Evolutionary conservation across 30 jellyfish, hydroid and myxozoan species (phyloP).

Genomic region (Hydractinia echinata): DNA sequence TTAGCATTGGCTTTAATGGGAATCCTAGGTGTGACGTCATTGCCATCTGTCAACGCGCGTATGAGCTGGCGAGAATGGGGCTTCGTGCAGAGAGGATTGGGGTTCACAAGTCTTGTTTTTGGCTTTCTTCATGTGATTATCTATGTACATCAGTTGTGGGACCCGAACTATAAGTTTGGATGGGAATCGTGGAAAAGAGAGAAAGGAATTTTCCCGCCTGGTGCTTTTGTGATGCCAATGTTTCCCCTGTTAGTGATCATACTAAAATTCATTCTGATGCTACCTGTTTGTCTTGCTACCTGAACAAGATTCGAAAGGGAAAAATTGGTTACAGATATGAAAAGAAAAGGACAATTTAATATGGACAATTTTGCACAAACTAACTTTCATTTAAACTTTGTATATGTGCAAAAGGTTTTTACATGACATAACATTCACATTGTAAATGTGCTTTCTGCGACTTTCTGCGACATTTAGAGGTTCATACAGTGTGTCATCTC

Average conservation of each 20-base stretch:
- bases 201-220: conserved; percentile 46
- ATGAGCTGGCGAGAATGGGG: conserved; percentile 94
- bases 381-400: no score
- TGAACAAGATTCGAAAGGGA: conserved; percentile 53
- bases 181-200: conserved; percentile 36
- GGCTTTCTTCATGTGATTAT: conserved; percentile 41
- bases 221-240: conserved; percentile 61
- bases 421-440: no score
- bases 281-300: conserved; percentile 52
- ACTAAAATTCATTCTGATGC: conserved; percentile 38
- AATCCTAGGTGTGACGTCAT: conserved; percentile 59
- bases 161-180: conserved; percentile 33
- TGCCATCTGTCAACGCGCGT: conserved; percentile 59
- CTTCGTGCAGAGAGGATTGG: conserved; percentile 66
- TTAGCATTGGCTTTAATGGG: conserved; percentile 37
- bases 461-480: no score
- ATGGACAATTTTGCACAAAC: no score
- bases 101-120: conserved; percentile 46
- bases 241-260: conserved; percentile 56
- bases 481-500: no score
- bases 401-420: no score
- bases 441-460: no score
- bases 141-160: conserved; percentile 37
- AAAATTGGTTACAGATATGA: conserved; percentile 12
- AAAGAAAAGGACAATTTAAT: not conserved